Conservation (phyloP, 35 echinoderm and acorn worm genomes). For the Lytechinus pictus region DNA sequence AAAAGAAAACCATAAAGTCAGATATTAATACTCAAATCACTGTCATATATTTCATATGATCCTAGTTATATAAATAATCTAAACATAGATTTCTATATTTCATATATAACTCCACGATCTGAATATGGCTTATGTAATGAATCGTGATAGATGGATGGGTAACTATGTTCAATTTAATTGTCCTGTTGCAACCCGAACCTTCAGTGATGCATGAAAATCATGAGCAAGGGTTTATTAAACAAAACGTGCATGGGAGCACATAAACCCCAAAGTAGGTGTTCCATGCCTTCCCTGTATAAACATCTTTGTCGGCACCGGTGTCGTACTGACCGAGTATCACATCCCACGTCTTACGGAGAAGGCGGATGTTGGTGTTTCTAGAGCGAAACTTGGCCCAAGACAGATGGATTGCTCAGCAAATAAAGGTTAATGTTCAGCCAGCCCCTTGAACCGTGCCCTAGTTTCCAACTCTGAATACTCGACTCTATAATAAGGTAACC, state of each 20-base stretch:
- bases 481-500: neutral
- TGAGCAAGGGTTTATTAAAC: neutral
- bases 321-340: neutral
- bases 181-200: neutral
- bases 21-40: no score
- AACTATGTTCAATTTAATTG: neutral
- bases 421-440: conserved; percentile 39
- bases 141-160: neutral
- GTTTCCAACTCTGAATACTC: neutral
- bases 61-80: no score
- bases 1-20: no score
- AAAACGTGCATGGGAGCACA: neutral
- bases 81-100: no score
- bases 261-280: conserved; percentile 4
- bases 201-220: neutral
- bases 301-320: conserved; percentile 8
- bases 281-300: neutral
- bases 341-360: neutral
- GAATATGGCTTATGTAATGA: neutral
- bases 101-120: no score
- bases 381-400: neutral
- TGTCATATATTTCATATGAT: no score
- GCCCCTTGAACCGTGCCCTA: conserved; percentile 36
- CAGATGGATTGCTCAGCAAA: conserved; percentile 25
- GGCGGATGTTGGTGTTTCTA: neutral